Evolutionary conservation across 2,113 vertebrate species (phyloP).

Genomic region (Rhipidura dahli): DNA sequence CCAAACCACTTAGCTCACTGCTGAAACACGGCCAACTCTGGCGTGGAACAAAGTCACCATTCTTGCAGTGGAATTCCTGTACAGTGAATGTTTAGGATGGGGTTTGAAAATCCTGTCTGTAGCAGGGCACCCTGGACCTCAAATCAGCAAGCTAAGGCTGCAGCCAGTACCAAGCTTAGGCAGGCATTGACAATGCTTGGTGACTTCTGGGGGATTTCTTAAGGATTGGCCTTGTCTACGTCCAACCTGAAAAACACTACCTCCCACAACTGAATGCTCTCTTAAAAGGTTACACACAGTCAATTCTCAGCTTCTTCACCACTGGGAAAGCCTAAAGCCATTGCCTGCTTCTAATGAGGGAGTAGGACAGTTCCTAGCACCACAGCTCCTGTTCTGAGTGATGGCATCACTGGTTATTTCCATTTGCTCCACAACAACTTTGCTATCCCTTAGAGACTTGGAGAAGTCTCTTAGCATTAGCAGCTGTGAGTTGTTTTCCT

Average conservation of each 20-base stretch:
- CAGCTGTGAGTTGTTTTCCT: background rate
- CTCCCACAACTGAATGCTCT: background rate
- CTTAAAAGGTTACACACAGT: background rate
- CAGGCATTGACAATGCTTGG: fast-evolving
- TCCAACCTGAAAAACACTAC: background rate
- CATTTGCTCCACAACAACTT: background rate
- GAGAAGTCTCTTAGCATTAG: background rate
- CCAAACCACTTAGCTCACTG: conserved; percentile 44
- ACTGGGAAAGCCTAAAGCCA: background rate
- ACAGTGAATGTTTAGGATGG: background rate
- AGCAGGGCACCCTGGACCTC: background rate
- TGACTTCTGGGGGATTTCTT: background rate
- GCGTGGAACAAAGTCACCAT: background rate
- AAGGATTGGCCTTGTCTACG: background rate
- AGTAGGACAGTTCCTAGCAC: background rate
- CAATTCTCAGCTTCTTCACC: background rate
- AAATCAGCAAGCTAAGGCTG: background rate
- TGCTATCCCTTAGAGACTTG: background rate
- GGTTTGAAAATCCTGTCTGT: background rate
- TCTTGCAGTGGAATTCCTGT: background rate
- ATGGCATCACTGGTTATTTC: fast-evolving
- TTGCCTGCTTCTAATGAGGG: background rate
- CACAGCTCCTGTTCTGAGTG: background rate
- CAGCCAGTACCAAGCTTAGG: background rate
- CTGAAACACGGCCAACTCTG: background rate